These are phyloP conservation scores for Panulirus ornatus DNA, from an alignment of 1,140 invertebrate species.

Conservation along the genomic window DNA sequence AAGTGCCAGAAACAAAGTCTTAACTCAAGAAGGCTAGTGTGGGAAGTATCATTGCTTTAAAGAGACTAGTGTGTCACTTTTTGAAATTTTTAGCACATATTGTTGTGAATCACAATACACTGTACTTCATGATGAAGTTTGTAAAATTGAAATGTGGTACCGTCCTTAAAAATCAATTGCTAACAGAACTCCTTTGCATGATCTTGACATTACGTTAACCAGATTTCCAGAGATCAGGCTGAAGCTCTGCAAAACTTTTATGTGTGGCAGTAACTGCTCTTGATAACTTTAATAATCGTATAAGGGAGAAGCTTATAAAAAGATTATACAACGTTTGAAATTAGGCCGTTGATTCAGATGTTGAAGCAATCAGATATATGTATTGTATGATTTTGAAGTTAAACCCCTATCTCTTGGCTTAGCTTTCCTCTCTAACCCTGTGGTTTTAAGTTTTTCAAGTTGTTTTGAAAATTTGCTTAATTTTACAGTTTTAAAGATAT, in stretches of 20 bases:
- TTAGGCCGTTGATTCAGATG: not conserved
- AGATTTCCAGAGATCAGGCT: conserved; percentile 13
- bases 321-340: not conserved
- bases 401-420: no score
- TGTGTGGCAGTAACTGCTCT: not conserved
- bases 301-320: not conserved
- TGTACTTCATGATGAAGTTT: conserved; percentile 30
- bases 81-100: conserved; percentile 7
- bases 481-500: no score
- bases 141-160: conserved; percentile 18
- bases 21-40: no score
- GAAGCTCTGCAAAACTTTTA: not conserved
- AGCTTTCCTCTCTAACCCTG: no score
- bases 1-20: no score
- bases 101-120: not conserved
- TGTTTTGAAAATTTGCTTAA: no score
- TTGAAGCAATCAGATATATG: not conserved
- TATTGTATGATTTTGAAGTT: no score
- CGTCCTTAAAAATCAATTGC: conserved; percentile 17
- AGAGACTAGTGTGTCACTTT: conserved; percentile 16
- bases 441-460: no score
- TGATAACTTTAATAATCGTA: not conserved
- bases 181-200: conserved; percentile 8
- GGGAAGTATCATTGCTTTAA: conserved; percentile 13
- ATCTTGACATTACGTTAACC: not conserved